Evolutionary conservation across 2,113 vertebrate genomes (phyloP), one percentile per base, ranked within the genome.

Genomic region (Anser brachyrhynchus): DNA sequence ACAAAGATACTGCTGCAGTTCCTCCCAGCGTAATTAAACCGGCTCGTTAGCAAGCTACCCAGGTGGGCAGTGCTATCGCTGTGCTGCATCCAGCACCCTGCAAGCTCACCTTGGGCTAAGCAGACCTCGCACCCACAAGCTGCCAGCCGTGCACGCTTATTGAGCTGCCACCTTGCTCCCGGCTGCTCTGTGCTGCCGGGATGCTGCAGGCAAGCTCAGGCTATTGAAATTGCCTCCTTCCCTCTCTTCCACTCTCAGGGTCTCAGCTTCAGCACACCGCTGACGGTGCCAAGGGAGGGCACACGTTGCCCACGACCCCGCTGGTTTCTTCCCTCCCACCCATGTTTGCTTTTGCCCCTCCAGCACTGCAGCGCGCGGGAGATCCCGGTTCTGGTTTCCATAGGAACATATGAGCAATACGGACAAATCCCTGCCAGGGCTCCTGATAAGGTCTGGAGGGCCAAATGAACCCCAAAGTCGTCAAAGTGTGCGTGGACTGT

Each of bases 111-210:
- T 0, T 33, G 78, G 25, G 52, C 29, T 64, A 6, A 52, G 43
- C 35, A 73, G 67, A 31, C 8, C 3, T 7, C 2, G 13, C 22
- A 25, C 54, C 28, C 44, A 69, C 20, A 5, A 4, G 1, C 19
- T 0, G 1, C 3, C 4, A 5, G 51, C 29, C 31, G 44, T 51
- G 7, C 1, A 1, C 0, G 44, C 0, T 0, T 6, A 28, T 0
- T 3, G 67, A 16, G 39, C 58, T 89, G 67, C 17, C 6, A 16
- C 14, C 43, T 13, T 2, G 5, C 39, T 65, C 51, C 72, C 75
- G 33, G 71, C 19, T 46, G 2, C 46, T 62, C 75, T 16, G 69
- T 43, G 44, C 59, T 44, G 5, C 69, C 31, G 46, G 31, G 46
- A n/a, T 6, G 9, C 1, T 6, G 21, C 33, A 57, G 6, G 46